phyloP scores from a whole-genome alignment of 1,140 invertebrate genomes.

The Drosophila ercepeae region DNA sequence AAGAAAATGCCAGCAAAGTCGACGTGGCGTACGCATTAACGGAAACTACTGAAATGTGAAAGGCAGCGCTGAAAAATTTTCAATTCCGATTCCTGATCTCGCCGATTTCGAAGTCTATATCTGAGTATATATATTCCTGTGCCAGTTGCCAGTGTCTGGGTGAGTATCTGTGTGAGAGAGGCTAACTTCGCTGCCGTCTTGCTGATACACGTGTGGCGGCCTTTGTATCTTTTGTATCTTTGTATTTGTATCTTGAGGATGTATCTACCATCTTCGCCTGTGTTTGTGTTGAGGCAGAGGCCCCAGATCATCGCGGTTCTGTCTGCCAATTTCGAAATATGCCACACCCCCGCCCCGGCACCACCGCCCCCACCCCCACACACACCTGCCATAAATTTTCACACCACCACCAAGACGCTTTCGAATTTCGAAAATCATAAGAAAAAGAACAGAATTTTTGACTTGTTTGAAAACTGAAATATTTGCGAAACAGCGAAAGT shows the following conservation, averaged over 20 bases:
- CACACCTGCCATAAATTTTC: constrained; percentile 33
- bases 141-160: neutral
- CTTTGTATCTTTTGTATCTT: constrained; percentile 13
- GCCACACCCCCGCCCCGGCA: constrained; percentile 22
- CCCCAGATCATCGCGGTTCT: constrained; percentile 36
- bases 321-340: constrained; percentile 75
- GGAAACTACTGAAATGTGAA: constrained; percentile 81
- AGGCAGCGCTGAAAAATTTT: constrained; percentile 70
- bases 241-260: constrained; percentile 23
- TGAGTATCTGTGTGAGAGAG: constrained; percentile 39
- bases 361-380: constrained; percentile 8
- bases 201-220: constrained; percentile 8
- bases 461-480: constrained; percentile 22
- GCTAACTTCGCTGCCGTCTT: constrained; percentile 46
- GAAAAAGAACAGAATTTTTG: constrained; percentile 15
- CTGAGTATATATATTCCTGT: neutral
- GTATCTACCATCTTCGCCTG: constrained; percentile 8
- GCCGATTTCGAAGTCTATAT: constrained; percentile 42
- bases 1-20: constrained; percentile 11
- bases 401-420: constrained; percentile 26
- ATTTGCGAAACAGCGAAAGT: constrained; percentile 72
- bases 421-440: constrained; percentile 61
- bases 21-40: constrained; percentile 79
- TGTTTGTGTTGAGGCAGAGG: constrained; percentile 54
- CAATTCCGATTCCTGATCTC: constrained; percentile 68